Evolutionary conservation across 2,797 vertebrate species (phyloP).

Genomic region (Schizothorax lantsangensis): DNA sequence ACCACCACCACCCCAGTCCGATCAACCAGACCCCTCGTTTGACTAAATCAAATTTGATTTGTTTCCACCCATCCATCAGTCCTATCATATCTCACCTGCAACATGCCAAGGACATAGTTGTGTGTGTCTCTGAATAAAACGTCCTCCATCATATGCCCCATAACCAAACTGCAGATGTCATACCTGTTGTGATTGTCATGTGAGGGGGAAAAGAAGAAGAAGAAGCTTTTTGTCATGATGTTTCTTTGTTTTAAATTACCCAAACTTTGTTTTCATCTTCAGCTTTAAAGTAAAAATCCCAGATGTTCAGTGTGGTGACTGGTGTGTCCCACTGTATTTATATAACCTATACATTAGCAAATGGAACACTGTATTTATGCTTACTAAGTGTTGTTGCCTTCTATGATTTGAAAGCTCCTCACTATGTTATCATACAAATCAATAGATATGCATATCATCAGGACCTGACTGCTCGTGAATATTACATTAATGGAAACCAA

Average conservation of each 20-base stretch:
- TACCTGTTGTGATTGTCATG: constrained; percentile 59
- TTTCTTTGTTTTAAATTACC: neutral
- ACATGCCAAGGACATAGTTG: constrained; percentile 23
- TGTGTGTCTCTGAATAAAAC: neutral
- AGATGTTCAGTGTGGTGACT: neutral
- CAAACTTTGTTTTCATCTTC: neutral
- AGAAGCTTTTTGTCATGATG: neutral
- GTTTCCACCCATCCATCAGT: constrained; percentile 77
- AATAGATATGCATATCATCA: constrained; percentile 56
- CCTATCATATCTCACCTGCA: constrained; percentile 74
- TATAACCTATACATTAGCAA: constrained; percentile 60
- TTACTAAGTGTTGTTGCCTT: constrained; percentile 63
- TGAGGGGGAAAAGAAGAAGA: neutral
- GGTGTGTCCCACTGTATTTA: neutral
- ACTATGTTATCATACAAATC: constrained; percentile 61
- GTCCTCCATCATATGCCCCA: neutral
- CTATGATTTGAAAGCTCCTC: constrained; percentile 67
- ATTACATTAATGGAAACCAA: constrained; percentile 74
- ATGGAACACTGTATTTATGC: constrained; percentile 17
- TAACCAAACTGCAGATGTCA: neutral
- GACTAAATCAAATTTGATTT: constrained; percentile 79
- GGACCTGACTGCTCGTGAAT: constrained; percentile 67
- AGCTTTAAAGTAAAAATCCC: neutral
- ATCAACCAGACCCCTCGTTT: constrained; percentile 61
- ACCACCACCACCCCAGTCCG: constrained; percentile 38